Base-by-base conservation (phyloP, 2,888 invertebrate species). In the Torymus tubicola region DNA sequence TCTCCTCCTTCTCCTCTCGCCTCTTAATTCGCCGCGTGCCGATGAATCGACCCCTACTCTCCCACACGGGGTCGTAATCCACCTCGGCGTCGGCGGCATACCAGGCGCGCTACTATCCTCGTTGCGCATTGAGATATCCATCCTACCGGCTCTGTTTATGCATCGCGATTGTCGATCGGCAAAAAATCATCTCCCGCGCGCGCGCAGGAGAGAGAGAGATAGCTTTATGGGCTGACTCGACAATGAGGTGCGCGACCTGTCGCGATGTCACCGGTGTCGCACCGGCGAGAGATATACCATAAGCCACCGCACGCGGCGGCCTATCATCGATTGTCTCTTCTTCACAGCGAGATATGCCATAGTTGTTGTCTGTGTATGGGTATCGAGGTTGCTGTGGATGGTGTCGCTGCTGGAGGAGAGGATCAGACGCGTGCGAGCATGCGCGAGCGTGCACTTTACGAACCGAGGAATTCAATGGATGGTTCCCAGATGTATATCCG, bases 281-380 rank as follows among this genome's bases (percentile, higher is more conserved):
- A 5, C n/a, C 58, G 24, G 21, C 76, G 53, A 18, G 50, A 12
- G 31, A 74, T 60, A 67, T 68, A 68, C 86, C 85, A 84, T 86
- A 86, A 87, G 68, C 78, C 85, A 86, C 85, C 84, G 21, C 21
- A 8, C 8, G 42, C 42, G 42, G 42, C 42, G 84, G 83, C 85
- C 88, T 87, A 87, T 89, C 87, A 86, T 87, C 87, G 86, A 88
- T 89, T 87, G 87, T 88, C 87, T 86, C 84, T 11, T 57, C 16
- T 74, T 24, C 14, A 42, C 8, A 5, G 42, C 42, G 8, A 42
- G 42, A 42, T 42, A 42, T 42, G 42, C 42, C 42, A 42, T 42
- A 42, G 42, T 42, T 42, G 42, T 42, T 42, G 8, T 42, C 8
- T 42, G 42, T 8, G 8, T 24, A 8, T 8, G 42, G 42, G 42